phyloP scores from a whole-genome alignment of 2,888 invertebrate species.

The Phengaris arion region DNA sequence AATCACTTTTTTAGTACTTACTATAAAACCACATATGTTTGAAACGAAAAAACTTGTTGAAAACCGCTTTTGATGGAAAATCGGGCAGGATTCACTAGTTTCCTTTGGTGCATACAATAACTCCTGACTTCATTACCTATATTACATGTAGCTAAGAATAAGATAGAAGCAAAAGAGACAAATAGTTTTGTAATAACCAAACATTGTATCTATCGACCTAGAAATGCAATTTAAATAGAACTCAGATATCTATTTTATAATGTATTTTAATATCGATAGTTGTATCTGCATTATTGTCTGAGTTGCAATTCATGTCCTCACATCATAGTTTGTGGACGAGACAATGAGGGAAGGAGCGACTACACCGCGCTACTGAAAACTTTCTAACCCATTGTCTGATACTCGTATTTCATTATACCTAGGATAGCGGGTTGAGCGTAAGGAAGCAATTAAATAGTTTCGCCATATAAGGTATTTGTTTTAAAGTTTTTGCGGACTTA shows the following conservation, averaged over 20 bases:
- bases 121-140: no score
- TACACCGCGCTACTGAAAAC: conserved; percentile 6
- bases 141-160: no score
- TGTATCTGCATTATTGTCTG: neutral
- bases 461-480: conserved; percentile 14
- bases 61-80: no score
- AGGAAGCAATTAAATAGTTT: conserved; percentile 20
- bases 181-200: neutral
- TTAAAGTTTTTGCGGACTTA: conserved; percentile 12
- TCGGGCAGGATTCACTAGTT: no score
- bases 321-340: conserved; percentile 43
- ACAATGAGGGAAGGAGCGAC: conserved; percentile 37
- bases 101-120: no score
- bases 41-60: no score
- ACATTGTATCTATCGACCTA: neutral
- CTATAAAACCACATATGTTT: no score
- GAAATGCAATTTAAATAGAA: neutral
- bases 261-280: neutral
- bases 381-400: conserved; percentile 20
- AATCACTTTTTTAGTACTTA: no score
- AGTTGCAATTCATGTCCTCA: conserved; percentile 47
- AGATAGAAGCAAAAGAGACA: no score
- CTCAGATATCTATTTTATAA: neutral
- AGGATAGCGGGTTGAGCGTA: neutral
- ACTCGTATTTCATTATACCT: conserved; percentile 18